Percentiles rank a stretch among this genome's conserved stretches.
These are phyloP conservation scores for Agelas oroides DNA, from an alignment of 37 sponge, comb jelly and placozoan species.

Conservation along the genomic window DNA sequence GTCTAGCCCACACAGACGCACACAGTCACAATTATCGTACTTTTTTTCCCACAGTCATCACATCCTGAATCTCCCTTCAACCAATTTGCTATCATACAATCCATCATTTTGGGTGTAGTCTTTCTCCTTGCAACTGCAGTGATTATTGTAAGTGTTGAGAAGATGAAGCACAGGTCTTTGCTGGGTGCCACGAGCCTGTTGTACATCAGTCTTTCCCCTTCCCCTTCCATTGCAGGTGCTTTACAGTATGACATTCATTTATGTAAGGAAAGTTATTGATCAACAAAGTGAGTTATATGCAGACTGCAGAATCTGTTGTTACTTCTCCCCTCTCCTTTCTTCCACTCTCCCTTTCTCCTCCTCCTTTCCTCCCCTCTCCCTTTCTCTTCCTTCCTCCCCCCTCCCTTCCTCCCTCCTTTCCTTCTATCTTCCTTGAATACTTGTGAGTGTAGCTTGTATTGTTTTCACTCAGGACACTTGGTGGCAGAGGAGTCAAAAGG, in stretches of 20 bases:
- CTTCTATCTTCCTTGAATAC: too few species aligned
- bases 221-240: neutral
- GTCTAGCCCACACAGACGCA: too few species aligned
- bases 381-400: too few species aligned
- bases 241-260: slow-evolving; percentile 38
- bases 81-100: slow-evolving; percentile 28
- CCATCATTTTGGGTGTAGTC: slow-evolving; percentile 15
- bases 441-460: too few species aligned
- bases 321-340: too few species aligned
- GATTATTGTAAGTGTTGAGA: slow-evolving; percentile 37
- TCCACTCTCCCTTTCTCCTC: too few species aligned
- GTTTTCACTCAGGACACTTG: too few species aligned
- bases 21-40: too few species aligned
- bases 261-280: slow-evolving; percentile 10
- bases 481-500: neutral
- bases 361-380: too few species aligned
- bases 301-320: too few species aligned
- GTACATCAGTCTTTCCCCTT: neutral
- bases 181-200: neutral
- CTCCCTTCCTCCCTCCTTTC: too few species aligned
- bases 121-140: slow-evolving; percentile 12
- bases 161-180: neutral
- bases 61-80: neutral
- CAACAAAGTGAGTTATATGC: neutral
- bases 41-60: neutral